These are phyloP conservation scores for Hydrochoerus hydrochaeris DNA, from an alignment of 2,113 vertebrate species.

Conservation along the genomic window DNA sequence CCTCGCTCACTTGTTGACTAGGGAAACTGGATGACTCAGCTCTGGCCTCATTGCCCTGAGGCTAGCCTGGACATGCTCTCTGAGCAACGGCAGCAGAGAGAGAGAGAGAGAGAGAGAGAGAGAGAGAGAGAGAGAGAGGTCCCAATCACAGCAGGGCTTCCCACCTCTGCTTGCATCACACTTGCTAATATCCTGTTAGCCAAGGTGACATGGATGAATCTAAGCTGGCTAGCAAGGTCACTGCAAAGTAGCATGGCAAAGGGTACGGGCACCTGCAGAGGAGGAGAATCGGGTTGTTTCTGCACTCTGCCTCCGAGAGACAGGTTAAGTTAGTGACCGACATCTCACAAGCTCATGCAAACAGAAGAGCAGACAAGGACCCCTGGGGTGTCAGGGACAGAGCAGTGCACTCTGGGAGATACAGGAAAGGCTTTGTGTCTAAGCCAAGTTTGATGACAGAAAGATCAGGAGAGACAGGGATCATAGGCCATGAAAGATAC, in stretches of 20 bases:
- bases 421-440: neutral
- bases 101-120: neutral
- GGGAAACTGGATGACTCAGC: neutral
- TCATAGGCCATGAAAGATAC: accelerated
- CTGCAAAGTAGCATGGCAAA: neutral
- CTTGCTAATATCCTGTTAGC: neutral
- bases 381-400: too few species aligned
- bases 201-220: neutral
- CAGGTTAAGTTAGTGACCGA: too few species aligned
- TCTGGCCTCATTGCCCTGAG: neutral
- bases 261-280: accelerated
- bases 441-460: neutral
- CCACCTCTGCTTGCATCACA: accelerated
- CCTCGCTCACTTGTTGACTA: accelerated
- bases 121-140: neutral
- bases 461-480: neutral
- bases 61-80: neutral
- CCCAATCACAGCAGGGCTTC: accelerated
- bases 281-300: neutral
- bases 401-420: neutral
- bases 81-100: accelerated
- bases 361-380: neutral
- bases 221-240: accelerated
- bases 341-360: accelerated
- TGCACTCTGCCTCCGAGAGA: neutral